Percentiles rank a stretch among this genome's conserved stretches.
These are phyloP conservation scores for Ammospiza nelsoni DNA, from an alignment of 2,113 vertebrate species.

Conservation along the genomic window DNA sequence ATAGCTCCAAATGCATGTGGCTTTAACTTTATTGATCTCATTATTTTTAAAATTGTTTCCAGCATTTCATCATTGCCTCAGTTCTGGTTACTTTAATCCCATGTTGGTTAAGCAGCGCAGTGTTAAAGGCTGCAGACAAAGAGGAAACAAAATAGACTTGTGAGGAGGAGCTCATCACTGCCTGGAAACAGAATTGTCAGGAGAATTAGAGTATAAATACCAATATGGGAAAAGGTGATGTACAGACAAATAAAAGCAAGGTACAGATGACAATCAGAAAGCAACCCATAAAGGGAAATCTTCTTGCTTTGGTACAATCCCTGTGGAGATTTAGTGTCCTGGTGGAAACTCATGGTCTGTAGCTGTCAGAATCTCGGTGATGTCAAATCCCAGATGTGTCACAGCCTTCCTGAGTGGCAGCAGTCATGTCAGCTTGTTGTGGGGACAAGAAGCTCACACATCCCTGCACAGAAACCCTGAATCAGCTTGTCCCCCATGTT, in stretches of 20 bases:
- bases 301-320: not conserved
- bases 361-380: accelerated
- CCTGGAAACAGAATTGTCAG: not conserved
- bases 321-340: accelerated
- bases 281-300: not conserved
- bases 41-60: not conserved
- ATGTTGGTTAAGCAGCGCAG: not conserved
- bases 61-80: not conserved
- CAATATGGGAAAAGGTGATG: not conserved
- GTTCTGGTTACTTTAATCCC: not conserved
- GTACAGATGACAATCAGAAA: not conserved
- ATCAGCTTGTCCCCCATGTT: not conserved
- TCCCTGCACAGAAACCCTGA: not conserved
- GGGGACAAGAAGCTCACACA: not conserved
- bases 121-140: not conserved
- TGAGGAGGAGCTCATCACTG: not conserved
- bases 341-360: not conserved
- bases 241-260: not conserved
- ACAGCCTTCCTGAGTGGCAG: not conserved
- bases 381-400: not conserved
- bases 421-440: not conserved
- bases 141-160: not conserved
- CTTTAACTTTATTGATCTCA: not conserved
- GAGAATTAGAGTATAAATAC: not conserved
- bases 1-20: not conserved